Evolutionary conservation across 2,113 vertebrate species (phyloP), one percentile per base, ranked within the genome.

Genomic region (Mustela lutreola): DNA sequence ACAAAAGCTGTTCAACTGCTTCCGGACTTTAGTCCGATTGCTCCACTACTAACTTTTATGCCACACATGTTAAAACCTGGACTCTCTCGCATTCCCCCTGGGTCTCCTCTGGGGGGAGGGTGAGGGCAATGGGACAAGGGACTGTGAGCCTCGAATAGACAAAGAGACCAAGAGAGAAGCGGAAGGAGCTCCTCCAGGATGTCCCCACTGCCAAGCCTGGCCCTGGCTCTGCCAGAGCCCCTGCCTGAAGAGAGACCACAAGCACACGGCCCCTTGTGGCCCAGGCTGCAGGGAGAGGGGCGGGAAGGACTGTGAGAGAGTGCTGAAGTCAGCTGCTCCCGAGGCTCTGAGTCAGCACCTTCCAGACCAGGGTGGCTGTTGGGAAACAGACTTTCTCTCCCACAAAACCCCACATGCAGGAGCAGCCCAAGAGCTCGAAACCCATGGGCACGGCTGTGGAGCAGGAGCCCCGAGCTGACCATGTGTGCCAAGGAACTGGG

Each of bases 261-360:
- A 73, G 75, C 91, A 33, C 45, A 58, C 0, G 0, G 39, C 58
- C 18, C 76, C 56, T 88, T 85, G 18, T 0, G 67, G 63, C 45
- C 28, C 39, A 39, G 48, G 63, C 36, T 58, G 36, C 73, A 39
- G 87, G 18, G 80, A 42, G 58, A 81, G 33, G 42, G 36, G 39
- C 33, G 58, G 89, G 94, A 7, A 48, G 42, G 73, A 28, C 83
- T 3, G 42, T 4, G 22, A 42, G 82, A 93, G 78, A 96, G 83
- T 0, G 70, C 95, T 94, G 88, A 96, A 45, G 84, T 88, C 81
- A 84, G 96, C 84, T 24, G 71, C 56, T 56, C 18, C 12, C 4
- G n/a, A 93, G 53, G 39, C 82, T 82, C 60, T 53, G 90, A 97
- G 90, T 98, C 98, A 98, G 97, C 97, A 88, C 8, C 78, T 81